Evolutionary conservation across 2,113 vertebrate genomes (phyloP).

Genomic region (Gnathonemus echidnorhynchus): DNA sequence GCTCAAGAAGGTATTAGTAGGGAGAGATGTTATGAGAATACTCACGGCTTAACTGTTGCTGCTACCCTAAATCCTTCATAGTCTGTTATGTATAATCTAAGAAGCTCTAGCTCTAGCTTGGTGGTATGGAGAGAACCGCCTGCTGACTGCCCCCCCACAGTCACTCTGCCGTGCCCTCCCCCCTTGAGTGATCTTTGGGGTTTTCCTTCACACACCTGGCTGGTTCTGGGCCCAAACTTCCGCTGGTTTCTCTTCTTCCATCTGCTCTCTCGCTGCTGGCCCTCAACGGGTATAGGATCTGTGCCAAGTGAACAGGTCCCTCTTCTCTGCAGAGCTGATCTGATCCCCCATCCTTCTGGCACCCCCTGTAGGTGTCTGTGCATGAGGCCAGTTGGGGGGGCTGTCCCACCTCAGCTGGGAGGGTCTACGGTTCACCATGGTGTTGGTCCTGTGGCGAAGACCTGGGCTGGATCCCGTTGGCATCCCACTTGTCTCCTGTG

Average conservation of each 20-base stretch:
- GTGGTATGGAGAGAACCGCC: not conserved
- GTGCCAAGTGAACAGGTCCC: conserved; percentile 65
- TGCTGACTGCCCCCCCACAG: not conserved
- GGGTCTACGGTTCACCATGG: conserved; percentile 38
- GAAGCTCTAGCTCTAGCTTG: not conserved
- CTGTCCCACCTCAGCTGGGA: conserved; percentile 38
- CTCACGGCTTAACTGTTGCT: too few relatives aligned
- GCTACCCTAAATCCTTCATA: not conserved
- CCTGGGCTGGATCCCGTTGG: conserved; percentile 25
- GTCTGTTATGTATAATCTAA: not conserved
- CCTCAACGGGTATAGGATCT: conserved; percentile 40
- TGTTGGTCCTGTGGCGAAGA: conserved; percentile 37
- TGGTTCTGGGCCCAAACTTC: not conserved
- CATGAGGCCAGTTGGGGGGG: not conserved
- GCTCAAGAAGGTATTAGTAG: not conserved
- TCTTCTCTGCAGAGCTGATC: conserved; percentile 18
- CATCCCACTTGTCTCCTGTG: conserved; percentile 50
- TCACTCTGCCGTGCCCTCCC: not conserved
- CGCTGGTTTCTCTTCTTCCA: not conserved
- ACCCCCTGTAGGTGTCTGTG: too few relatives aligned
- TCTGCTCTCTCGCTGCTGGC: not conserved
- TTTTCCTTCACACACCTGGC: not conserved
- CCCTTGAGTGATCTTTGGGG: not conserved
- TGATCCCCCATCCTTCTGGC: not conserved
- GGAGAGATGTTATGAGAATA: too few relatives aligned